Evolutionary conservation across 2,797 vertebrate species (phyloP).

Genomic region (Acipenser oxyrinchus): DNA sequence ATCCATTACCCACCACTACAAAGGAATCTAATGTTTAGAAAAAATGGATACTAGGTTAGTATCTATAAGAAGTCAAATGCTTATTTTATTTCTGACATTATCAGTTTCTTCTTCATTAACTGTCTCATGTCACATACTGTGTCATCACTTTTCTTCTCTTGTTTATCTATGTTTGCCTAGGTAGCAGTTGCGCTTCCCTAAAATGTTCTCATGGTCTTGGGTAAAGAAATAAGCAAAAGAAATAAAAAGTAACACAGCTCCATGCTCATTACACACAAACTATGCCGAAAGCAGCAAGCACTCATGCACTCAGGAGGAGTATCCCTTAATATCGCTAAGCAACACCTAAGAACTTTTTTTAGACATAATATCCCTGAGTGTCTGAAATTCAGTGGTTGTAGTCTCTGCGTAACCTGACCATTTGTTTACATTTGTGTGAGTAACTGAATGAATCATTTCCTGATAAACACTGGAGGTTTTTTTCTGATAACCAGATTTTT

Average conservation of each 20-base stretch:
- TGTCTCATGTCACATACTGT: not conserved
- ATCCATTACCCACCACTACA: too few species aligned
- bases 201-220: slow-evolving; percentile 23
- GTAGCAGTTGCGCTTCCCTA: slow-evolving; percentile 1
- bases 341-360: slow-evolving; percentile 16
- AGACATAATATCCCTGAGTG: not conserved
- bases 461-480: too few species aligned
- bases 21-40: too few species aligned
- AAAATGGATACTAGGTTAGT: too few species aligned
- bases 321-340: slow-evolving; percentile 23
- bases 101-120: not conserved
- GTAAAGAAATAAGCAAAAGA: slow-evolving; percentile 25
- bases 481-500: slow-evolving; percentile 2
- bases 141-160: too few species aligned
- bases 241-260: slow-evolving; percentile 21
- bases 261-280: slow-evolving; percentile 18
- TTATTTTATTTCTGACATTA: too few species aligned
- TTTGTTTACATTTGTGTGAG: slow-evolving; percentile 2
- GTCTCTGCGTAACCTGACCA: not conserved
- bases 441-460: not conserved
- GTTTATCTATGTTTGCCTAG: not conserved
- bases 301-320: slow-evolving; percentile 20
- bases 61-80: too few species aligned
- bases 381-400: slow-evolving; percentile 7
- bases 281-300: slow-evolving; percentile 12